phyloP scores from a whole-genome alignment of 2,888 invertebrate genomes.

The Caenorhabditis sp. region DNA sequence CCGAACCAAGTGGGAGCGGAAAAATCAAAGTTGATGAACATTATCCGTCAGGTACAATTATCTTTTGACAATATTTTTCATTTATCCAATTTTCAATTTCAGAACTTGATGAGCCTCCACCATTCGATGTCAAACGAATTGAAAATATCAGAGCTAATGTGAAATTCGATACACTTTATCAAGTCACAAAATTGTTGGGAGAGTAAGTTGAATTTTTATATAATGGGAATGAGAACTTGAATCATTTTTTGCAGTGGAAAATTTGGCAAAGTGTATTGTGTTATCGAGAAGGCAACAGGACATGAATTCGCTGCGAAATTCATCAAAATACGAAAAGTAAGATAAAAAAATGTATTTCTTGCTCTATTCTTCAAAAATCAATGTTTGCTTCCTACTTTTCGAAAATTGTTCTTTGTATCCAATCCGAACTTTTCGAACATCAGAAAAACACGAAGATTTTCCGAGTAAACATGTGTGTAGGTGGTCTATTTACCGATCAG shows the following conservation, averaged over 20 bases:
- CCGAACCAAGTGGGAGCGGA: constrained; percentile 43
- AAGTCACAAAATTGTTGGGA: constrained; percentile 59
- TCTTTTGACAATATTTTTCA: neutral
- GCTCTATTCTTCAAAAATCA: no score
- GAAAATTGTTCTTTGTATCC: neutral
- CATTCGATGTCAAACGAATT: constrained; percentile 60
- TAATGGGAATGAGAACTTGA: neutral
- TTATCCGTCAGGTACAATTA: constrained; percentile 52
- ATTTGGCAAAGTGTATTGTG: constrained; percentile 74
- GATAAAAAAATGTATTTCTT: no score
- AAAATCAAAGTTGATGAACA: constrained; percentile 46
- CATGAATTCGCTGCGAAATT: constrained; percentile 84
- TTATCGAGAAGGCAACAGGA: constrained; percentile 77
- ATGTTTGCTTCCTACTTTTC: neutral
- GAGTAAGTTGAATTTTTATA: constrained; percentile 48
- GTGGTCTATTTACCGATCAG: no score
- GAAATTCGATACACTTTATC: constrained; percentile 63
- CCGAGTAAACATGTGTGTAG: no score
- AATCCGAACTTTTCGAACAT: neutral
- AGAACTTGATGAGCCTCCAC: constrained; percentile 65
- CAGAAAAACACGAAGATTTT: neutral
- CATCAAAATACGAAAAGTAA: constrained; percentile 72
- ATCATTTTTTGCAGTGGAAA: constrained; percentile 72
- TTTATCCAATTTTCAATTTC: no score
- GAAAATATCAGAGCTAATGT: constrained; percentile 62